Evolutionary conservation across 2,797 vertebrate genomes (phyloP).

Genomic region (Alfaro cultratus): DNA sequence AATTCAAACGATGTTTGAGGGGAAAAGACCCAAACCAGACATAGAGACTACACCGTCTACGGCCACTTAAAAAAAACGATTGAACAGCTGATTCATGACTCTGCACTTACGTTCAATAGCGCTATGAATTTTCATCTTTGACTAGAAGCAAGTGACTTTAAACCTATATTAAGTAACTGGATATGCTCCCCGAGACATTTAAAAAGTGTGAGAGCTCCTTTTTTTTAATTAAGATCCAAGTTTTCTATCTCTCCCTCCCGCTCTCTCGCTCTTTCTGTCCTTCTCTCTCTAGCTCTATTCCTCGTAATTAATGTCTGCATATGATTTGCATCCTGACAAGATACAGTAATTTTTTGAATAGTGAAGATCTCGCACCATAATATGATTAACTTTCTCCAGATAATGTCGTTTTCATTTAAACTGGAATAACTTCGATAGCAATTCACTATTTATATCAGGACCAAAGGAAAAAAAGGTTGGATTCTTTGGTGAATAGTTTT

Average conservation of each 20-base stretch:
- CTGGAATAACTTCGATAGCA: background rate
- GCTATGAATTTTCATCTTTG: constrained; percentile 29
- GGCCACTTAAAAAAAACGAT: constrained; percentile 44
- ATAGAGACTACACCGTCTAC: constrained; percentile 3
- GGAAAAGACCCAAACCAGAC: constrained; percentile 18
- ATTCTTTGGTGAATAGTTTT: background rate
- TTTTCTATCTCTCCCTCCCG: background rate
- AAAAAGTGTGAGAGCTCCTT: background rate
- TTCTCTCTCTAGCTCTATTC: background rate
- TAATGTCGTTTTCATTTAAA: background rate
- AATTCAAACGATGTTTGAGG: constrained; percentile 36
- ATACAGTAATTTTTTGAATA: background rate
- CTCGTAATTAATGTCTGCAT: constrained; percentile 14
- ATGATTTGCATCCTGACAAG: constrained; percentile 1
- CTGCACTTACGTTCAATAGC: constrained; percentile 34
- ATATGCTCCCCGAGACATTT: constrained; percentile 3
- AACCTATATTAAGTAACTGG: constrained; percentile 10
- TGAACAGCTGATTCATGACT: constrained; percentile 51
- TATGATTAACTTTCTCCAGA: constrained; percentile 1
- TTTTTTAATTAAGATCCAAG: constrained; percentile 2
- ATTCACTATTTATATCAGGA: background rate
- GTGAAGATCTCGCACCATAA: background rate
- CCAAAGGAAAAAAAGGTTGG: background rate
- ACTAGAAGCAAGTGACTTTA: constrained; percentile 15
- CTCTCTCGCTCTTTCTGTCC: background rate